Conservation (phyloP, 1,140 invertebrate species). For the Heliothis subflexa region DNA sequence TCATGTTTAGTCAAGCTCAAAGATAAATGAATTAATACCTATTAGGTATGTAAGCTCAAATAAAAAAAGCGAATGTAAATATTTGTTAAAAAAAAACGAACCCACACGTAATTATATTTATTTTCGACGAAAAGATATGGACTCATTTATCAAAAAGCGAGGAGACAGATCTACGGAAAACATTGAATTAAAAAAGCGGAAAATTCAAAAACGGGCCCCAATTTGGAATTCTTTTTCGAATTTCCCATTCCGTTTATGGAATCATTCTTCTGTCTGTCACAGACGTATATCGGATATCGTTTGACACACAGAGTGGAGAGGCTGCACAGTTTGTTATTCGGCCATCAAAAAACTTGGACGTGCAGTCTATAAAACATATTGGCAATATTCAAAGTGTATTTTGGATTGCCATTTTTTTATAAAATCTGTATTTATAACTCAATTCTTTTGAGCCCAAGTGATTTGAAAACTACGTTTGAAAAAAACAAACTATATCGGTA, state of each 20-base stretch:
- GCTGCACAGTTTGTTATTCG: background rate
- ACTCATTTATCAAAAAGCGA: slow-evolving; percentile 23
- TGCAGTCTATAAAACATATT: background rate
- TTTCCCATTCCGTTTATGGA: slow-evolving; percentile 1
- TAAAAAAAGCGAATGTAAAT: background rate
- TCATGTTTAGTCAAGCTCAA: no score
- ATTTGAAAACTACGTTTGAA: no score
- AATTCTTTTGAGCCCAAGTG: no score
- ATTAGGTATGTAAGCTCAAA: background rate
- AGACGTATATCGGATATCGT: slow-evolving; percentile 9
- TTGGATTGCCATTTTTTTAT: no score
- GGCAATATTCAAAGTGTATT: no score
- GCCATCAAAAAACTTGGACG: background rate
- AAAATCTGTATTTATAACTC: no score
- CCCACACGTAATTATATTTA: background rate
- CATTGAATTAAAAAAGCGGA: slow-evolving; percentile 39
- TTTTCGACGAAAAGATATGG: background rate
- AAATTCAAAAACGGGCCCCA: slow-evolving; percentile 1
- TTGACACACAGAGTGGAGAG: slow-evolving; percentile 22
- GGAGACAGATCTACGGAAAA: slow-evolving; percentile 17
- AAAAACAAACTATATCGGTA: no score
- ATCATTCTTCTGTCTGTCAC: slow-evolving; percentile 24
- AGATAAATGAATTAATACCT: no score
- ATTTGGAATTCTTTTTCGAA: slow-evolving; percentile 28
- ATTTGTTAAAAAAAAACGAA: background rate